Base-by-base conservation (phyloP, 2,113 vertebrate genomes). In the Sakesphorus luctuosus region DNA sequence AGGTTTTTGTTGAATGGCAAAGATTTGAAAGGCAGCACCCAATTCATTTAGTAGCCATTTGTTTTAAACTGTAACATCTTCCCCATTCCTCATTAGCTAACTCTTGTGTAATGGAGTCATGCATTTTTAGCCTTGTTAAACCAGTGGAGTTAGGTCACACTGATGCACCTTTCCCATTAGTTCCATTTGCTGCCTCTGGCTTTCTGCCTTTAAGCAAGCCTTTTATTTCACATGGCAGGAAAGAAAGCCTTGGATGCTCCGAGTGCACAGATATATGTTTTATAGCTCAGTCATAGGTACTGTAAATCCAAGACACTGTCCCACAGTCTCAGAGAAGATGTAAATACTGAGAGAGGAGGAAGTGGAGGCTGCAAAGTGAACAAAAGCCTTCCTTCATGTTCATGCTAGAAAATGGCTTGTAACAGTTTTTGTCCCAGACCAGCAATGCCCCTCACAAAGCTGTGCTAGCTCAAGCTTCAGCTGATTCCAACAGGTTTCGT, bases 81-180 rank as follows among this genome's bases (percentile, higher is more conserved):
- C 95, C 90, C 93, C 96, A 89, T 95, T 97, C 94, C 97, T 98
- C 97, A 97, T 98, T 98, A 98, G 98, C 98, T 98, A 98, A 98
- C 97, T 97, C 98, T 98, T 98, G 96, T 98, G 97, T 98, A 98
- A 98, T 98, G 98, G 98, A 98, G 98, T 98, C 98, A 98, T 98
- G 98, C 98, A 74, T 97, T 97, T 97, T 97, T 97, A 97, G 96
- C 90, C 90, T 89, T 97, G 97, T 98, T 98, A 98, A 96, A 97
- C 92, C 78, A 97, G 93, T 93, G 93, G 87, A 96, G 94, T 73
- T 97, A 97, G 97, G 97, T 97, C 97, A 98, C 96, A 95, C 75
- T 94, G 90, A 95, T 91, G 86, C 76, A 92, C 95, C 94, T 94
- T 94, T 93, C 94, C 86, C 91, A 91, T 96, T 95, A 94, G 90